Evolutionary conservation across 1,140 invertebrate genomes (phyloP).

Genomic region (Saccostrea glomerata): DNA sequence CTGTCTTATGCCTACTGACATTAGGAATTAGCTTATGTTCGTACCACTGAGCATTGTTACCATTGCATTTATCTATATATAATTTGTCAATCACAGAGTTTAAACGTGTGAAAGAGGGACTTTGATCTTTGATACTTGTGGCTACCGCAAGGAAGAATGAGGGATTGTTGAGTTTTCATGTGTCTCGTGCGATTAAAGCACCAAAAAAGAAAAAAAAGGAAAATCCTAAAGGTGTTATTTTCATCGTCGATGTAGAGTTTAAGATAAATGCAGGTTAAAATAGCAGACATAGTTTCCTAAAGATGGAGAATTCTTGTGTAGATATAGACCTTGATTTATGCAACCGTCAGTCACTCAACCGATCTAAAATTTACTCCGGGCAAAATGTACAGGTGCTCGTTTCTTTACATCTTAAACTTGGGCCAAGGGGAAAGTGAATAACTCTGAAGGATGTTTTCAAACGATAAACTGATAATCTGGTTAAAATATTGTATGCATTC

Average conservation of each 20-base stretch:
- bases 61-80: not conserved
- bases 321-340: not conserved
- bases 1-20: not conserved
- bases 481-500: not conserved
- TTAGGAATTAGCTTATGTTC: slow-evolving; percentile 13
- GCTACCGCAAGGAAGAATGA: not conserved
- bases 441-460: not conserved
- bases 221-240: not conserved
- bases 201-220: not conserved
- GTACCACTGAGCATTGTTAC: not conserved
- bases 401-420: not conserved
- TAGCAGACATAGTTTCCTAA: not conserved
- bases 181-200: not conserved
- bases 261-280: slow-evolving; percentile 1
- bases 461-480: not conserved
- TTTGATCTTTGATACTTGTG: slow-evolving; percentile 21
- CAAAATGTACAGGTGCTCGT: not conserved
- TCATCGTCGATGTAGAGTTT: not conserved
- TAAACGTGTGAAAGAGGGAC: slow-evolving; percentile 15
- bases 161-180: not conserved
- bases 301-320: not conserved
- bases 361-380: not conserved
- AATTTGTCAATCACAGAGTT: slow-evolving; percentile 23
- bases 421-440: not conserved
- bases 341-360: not conserved